Base-by-base conservation (phyloP, 2,888 invertebrate species). In the Psylliodes chrysocephalus region DNA sequence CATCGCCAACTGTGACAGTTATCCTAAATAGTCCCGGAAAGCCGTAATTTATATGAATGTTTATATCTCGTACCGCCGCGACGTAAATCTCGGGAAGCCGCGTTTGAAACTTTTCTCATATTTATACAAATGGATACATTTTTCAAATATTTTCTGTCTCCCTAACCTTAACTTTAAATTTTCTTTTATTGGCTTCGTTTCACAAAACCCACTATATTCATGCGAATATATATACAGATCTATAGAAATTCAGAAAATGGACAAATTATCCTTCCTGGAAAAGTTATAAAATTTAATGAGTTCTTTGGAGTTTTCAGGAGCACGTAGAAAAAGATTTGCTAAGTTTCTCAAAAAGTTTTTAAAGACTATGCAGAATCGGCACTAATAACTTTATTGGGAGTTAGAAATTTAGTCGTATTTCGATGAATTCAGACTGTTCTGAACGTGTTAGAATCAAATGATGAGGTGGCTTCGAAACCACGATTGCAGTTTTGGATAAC, bases 41-140 rank as follows among this genome's bases (percentile, higher is more conserved):
- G 64, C 70, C 57, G 71, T 74, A 72, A 75, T 75, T 74, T 74
- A 74, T 75, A 67, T 70, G 71, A 71, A 74, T 74, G 74, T 74
- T 75, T 75, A 71, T 73, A 73, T 72, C 68, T 72, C 64, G 67
- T 67, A 71, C 67, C 69, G 73, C 72, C 71, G 66, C 35, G 64
- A 70, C 73, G 74, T 75, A 75, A 74, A 75, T 75, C 75, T 74
- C 68, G 60, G 60, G 69, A 71, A 74, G 69, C 70, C 67, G 65
- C 67, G 60, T 64, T 69, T 68, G 63, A 65, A 72, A 70, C 67
- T 71, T 70, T 64, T 54, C 62, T 64, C 70, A 69, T 70, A 70
- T 72, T 71, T 68, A 72, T 72, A 71, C 68, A 69, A 70, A 70
- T 71, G 67, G 67, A 68, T 68, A 66, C 66, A 69, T 70, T 72